Conservation (phyloP, 1,140 invertebrate species). For the Megalonaias nervosa region DNA sequence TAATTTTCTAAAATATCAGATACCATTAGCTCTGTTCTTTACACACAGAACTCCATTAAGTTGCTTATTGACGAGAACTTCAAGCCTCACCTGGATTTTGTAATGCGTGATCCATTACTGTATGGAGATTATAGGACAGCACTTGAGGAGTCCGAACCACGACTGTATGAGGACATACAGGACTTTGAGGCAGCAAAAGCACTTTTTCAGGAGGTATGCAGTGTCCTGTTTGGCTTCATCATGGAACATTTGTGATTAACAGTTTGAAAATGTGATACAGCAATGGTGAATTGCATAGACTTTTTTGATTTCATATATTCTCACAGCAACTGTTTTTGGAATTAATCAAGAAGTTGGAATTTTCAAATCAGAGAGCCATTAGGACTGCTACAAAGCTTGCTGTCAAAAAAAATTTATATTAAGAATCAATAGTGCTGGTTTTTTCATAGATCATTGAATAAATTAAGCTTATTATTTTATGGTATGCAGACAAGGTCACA, state of each 20-base stretch:
- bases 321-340: too few relatives aligned
- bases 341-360: too few relatives aligned
- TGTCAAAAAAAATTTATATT: neutral
- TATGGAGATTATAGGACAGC: conserved; percentile 92
- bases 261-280: conserved; percentile 2
- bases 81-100: conserved; percentile 74
- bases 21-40: conserved; percentile 1
- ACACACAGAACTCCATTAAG: conserved; percentile 56
- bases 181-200: conserved; percentile 90
- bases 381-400: too few relatives aligned
- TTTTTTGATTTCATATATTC: too few relatives aligned
- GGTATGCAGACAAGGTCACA: too few relatives aligned
- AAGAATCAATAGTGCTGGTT: neutral
- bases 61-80: conserved; percentile 65
- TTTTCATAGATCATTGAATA: neutral
- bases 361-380: too few relatives aligned
- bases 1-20: too few relatives aligned
- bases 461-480: too few relatives aligned
- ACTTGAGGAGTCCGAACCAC: conserved; percentile 81
- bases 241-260: neutral
- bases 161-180: conserved; percentile 90
- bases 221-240: neutral
- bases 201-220: conserved; percentile 85
- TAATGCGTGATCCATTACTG: conserved; percentile 84
- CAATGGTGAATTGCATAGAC: neutral